Base-by-base conservation (phyloP, 2,888 invertebrate species). In the Crocallis elinguaria region DNA sequence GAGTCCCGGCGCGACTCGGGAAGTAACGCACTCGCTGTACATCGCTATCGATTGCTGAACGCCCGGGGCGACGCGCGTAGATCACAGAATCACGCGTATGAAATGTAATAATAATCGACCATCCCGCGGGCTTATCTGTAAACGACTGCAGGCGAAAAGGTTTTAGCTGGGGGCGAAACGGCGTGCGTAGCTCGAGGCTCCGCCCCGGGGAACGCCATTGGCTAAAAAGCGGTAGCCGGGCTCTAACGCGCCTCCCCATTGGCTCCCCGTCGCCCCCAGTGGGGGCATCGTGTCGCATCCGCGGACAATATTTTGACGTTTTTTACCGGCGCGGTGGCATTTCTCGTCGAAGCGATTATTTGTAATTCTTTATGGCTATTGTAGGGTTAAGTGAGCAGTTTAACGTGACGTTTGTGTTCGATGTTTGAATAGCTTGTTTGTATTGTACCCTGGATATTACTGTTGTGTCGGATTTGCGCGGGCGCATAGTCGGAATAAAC, bases 141-240 rank as follows among this genome's bases (percentile, higher is more conserved):
- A 86, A 91, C 90, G 90, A 91, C 91, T 91, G 90, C 80, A 89
- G 91, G 91, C 90, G 83, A 90, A 89, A 89, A 88, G 86, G 84
- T 84, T 90, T 90, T 90, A 75, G 90, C 90, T 90, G 86, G 88
- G 90, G 90, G 90, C 90, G 88, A 91, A 89, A 84, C 86, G 77
- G 74, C 75, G 82, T 72, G 82, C 83, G 85, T 78, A 77, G 88
- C 89, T 88, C 55, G 66, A 83, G 87, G 88, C 90, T 84, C 90
- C 90, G 87, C 90, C 90, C 90, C 77, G 82, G 88, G 90, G 70
- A 61, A 57, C 71, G 75, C 86, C 72, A 89, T 91, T 90, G 90
- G 90, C 84, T 75, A 70, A 74, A 79, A 79, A 78, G 82, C 77
- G 78, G 85, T 82, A 82, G 85, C 82, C 74, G 64, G 73, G 69